Conservation (phyloP, 2,797 vertebrate species). For the Enteromius thamalakanensis region DNA sequence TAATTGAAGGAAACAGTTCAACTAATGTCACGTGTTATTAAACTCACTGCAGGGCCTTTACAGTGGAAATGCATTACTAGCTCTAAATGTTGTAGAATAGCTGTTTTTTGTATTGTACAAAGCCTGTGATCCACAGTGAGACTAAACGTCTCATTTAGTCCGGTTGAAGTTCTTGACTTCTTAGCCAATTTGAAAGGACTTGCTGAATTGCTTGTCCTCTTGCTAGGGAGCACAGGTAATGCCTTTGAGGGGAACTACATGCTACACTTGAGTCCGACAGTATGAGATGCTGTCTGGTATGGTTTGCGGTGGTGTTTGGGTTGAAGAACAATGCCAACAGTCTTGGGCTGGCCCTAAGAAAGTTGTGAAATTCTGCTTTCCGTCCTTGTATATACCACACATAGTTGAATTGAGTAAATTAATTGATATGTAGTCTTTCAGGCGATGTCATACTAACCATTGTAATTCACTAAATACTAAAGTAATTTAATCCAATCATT, state of each 20-base stretch:
- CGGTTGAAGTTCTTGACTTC: background rate
- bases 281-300: slow-evolving; percentile 1
- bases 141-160: background rate
- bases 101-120: slow-evolving; percentile 11
- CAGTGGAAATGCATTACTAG: background rate
- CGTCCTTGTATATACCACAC: slow-evolving; percentile 70
- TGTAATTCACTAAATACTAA: slow-evolving; percentile 46
- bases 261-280: background rate
- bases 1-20: background rate
- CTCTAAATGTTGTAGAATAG: background rate
- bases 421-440: slow-evolving; percentile 53
- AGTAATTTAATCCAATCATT: slow-evolving; percentile 65
- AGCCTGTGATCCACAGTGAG: background rate
- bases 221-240: slow-evolving; percentile 18
- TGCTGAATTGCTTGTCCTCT: slow-evolving; percentile 8
- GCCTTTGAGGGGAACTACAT: slow-evolving; percentile 24
- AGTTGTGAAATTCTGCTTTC: slow-evolving; percentile 74
- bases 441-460: slow-evolving; percentile 53
- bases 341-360: slow-evolving; percentile 93
- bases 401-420: slow-evolving; percentile 56
- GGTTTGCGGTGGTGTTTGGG: slow-evolving; percentile 29
- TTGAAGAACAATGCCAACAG: slow-evolving; percentile 69
- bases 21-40: background rate
- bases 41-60: slow-evolving; percentile 1
- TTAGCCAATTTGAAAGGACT: slow-evolving; percentile 10